Percentiles rank a stretch among this genome's conserved stretches.
phyloP scores from a whole-genome alignment of 1,140 invertebrate species.

The Drosophila asahinai region DNA sequence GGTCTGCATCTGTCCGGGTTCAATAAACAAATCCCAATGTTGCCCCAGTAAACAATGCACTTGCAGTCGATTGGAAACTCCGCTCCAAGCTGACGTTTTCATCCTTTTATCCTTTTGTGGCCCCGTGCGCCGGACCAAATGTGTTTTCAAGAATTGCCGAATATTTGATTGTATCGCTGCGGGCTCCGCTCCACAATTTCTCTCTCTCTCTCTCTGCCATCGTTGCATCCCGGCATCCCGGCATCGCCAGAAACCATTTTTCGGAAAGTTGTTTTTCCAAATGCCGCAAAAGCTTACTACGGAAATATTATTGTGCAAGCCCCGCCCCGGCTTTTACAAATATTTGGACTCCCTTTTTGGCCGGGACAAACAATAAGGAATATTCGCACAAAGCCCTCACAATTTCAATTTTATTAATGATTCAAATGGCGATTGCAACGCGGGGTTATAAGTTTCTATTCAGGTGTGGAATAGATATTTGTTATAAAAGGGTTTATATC shows the following conservation, averaged over 20 bases:
- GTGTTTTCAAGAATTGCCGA: slow-evolving; percentile 30
- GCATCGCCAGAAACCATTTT: background rate
- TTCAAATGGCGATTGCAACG: background rate
- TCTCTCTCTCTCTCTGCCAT: background rate
- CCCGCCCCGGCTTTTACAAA: slow-evolving; percentile 6
- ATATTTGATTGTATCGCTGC: slow-evolving; percentile 34
- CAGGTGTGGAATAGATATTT: background rate
- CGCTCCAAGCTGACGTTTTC: slow-evolving; percentile 1
- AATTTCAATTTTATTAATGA: slow-evolving; percentile 15
- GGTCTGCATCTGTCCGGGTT: slow-evolving; percentile 4
- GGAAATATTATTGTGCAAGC: slow-evolving; percentile 28
- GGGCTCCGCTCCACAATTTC: no score
- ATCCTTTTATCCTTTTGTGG: slow-evolving; percentile 19
- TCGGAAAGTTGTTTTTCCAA: slow-evolving; percentile 23
- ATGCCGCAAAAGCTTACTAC: slow-evolving; percentile 20
- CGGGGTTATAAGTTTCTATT: background rate
- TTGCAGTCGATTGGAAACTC: slow-evolving; percentile 39
- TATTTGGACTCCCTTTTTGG: slow-evolving; percentile 3
- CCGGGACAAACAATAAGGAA: slow-evolving; percentile 22
- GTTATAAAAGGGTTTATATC: background rate
- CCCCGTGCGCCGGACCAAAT: slow-evolving; percentile 10
- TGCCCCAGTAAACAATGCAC: slow-evolving; percentile 24
- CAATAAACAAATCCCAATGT: slow-evolving; percentile 33
- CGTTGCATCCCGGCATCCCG: no score
- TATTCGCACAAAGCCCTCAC: background rate